Conservation (phyloP, 2,113 vertebrate genomes). For the Limanda limanda region DNA sequence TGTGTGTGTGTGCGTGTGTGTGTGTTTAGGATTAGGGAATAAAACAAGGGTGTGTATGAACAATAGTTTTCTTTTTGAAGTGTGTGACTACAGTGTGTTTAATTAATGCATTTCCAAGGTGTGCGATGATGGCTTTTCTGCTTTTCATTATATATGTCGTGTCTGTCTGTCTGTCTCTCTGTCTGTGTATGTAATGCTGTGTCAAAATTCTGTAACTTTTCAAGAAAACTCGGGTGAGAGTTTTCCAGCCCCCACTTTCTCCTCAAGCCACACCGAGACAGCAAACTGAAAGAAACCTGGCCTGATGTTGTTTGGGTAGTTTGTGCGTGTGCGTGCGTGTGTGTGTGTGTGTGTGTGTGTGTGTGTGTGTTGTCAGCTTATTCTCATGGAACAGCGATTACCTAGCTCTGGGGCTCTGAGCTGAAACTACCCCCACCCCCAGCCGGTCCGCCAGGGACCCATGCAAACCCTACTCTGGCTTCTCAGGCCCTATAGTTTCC, state of each 20-base stretch:
- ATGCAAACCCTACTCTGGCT: constrained; percentile 32
- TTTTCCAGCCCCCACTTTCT: constrained; percentile 11
- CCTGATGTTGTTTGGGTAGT: constrained; percentile 35
- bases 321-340: constrained; percentile 9
- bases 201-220: constrained; percentile 37
- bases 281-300: constrained; percentile 40
- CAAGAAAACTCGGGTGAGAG: neutral
- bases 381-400: constrained; percentile 65
- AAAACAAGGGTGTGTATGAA: neutral
- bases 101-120: neutral
- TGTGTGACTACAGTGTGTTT: neutral
- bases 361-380: constrained; percentile 40
- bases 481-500: constrained; percentile 48
- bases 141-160: too few relatives aligned
- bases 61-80: neutral
- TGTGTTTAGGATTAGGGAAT: constrained; percentile 4
- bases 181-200: neutral
- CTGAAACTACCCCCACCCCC: constrained; percentile 45
- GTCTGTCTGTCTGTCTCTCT: neutral
- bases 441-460: constrained; percentile 48
- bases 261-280: constrained; percentile 45
- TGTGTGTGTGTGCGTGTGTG: neutral
- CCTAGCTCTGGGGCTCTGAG: constrained; percentile 63
- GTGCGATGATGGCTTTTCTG: neutral
- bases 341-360: constrained; percentile 24